These are phyloP conservation scores for Corythaeola cristata DNA, from an alignment of 2,113 vertebrate genomes.

Conservation along the genomic window DNA sequence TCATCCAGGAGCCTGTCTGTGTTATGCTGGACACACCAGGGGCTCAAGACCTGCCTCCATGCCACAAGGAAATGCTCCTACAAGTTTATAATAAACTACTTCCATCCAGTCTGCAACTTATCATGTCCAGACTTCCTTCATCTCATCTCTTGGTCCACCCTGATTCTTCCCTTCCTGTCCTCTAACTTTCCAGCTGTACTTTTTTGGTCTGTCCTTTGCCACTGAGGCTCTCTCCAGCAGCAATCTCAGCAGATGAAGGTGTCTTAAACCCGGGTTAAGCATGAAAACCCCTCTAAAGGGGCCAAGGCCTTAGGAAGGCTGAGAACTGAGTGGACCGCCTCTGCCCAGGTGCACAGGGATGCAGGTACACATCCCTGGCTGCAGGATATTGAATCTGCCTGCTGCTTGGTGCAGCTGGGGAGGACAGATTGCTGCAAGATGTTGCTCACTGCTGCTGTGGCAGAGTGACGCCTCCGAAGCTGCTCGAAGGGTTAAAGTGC, in stretches of 20 bases:
- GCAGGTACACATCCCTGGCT: not conserved
- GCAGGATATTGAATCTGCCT: not conserved
- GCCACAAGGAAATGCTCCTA: not conserved
- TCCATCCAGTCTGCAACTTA: not conserved
- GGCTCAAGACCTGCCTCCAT: not conserved
- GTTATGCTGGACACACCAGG: not conserved
- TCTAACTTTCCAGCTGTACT: not conserved
- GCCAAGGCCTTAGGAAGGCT: not conserved
- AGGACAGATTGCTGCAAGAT: not conserved
- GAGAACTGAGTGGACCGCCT: not conserved
- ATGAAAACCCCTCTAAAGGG: not conserved
- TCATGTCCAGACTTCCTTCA: not conserved
- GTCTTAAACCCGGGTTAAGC: not conserved
- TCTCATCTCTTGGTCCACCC: not conserved
- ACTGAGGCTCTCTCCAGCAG: not conserved
- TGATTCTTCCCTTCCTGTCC: not conserved
- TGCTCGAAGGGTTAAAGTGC: slow-evolving; percentile 48
- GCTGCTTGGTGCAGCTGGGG: too few relatives aligned
- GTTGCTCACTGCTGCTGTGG: not conserved
- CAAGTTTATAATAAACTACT: not conserved
- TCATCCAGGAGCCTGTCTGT: not conserved
- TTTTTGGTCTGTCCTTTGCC: not conserved
- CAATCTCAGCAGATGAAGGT: not conserved
- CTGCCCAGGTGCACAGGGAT: not conserved
- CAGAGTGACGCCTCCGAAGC: not conserved